These are phyloP conservation scores for Cyclophora albipunctata DNA, from an alignment of 2,888 invertebrate species.

Conservation along the genomic window DNA sequence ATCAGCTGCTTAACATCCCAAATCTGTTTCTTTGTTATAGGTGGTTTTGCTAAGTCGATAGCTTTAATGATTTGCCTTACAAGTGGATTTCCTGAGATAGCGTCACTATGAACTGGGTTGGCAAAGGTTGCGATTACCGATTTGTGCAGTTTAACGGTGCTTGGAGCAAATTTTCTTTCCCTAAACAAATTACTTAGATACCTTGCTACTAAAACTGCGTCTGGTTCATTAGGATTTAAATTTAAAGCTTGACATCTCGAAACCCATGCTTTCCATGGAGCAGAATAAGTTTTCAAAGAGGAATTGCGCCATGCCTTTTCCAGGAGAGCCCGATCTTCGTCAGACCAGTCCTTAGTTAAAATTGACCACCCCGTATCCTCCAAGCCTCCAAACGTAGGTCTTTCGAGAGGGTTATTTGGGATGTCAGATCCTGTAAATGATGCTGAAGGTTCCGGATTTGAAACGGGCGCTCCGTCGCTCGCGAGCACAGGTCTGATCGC, in stretches of 20 bases:
- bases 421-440: slow-evolving; percentile 8
- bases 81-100: neutral
- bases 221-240: too few relatives aligned
- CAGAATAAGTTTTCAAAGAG: slow-evolving; percentile 10
- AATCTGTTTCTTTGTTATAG: neutral
- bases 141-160: too few relatives aligned
- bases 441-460: slow-evolving; percentile 8
- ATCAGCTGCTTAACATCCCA: neutral
- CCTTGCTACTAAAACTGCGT: too few relatives aligned
- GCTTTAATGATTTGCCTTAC: neutral
- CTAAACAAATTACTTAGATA: too few relatives aligned
- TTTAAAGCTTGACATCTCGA: too few relatives aligned
- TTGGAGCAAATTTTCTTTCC: too few relatives aligned
- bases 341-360: slow-evolving; percentile 1
- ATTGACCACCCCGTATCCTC: slow-evolving; percentile 17
- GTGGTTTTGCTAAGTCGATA: neutral
- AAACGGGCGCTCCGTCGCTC: slow-evolving; percentile 11
- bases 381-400: slow-evolving; percentile 16
- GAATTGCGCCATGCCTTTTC: slow-evolving; percentile 13
- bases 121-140: neutral
- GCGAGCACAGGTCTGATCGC: slow-evolving; percentile 12
- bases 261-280: too few relatives aligned
- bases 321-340: slow-evolving; percentile 5
- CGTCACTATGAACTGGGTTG: neutral
- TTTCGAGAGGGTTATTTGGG: neutral